Evolutionary conservation across 2,888 invertebrate genomes (phyloP), one percentile per base, ranked within the genome.

Genomic region (Sphaeridia pumilis): DNA sequence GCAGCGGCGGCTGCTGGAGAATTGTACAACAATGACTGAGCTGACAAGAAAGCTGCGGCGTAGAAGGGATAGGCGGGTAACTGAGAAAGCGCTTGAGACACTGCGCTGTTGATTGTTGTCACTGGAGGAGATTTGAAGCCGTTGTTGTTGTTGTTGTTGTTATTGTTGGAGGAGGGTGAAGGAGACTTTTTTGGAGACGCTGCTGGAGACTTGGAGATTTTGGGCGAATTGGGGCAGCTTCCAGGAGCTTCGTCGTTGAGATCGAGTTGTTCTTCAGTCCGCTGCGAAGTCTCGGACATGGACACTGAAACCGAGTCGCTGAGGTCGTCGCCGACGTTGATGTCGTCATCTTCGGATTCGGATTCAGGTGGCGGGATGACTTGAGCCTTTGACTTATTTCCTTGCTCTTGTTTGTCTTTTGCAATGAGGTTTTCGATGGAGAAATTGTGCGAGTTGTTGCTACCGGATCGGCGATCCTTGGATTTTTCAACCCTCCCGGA

Each of bases 341-440:
- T 58, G 34, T 57, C 63, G 43, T 63, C 60, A 21, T 54, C 52
- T 14, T 52, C 55, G 4, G 43, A 54, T 34, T 50, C 56, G n/a
- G n/a, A n/a, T n/a, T n/a, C n/a, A 10, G 7, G 41, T n/a, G 26
- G 21, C 17, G 5, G 5, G 5, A 7, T 24, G 7, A 7, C 4
- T 7, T 14, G 31, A 7, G 10, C 31, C 5, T 20, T 20, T 7
- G 10, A 5, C 38, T 38, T 38, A 5, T 17, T 20, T 17, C 5
- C 17, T 5, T 7, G 17, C 38, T 38, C 10, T 38, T 7, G 52
- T 46, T 57, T 58, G 45, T 64, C 64, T 60, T 64, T 64, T 56
- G 64, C 62, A 58, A 64, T 64, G 49, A 64, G 62, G 57, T 62
- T 64, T 55, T 64, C 64, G 43, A 64, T 64, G 25, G 64, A 64